Evolutionary conservation across 2,797 vertebrate genomes (phyloP).

Genomic region (Streptopelia turtur): DNA sequence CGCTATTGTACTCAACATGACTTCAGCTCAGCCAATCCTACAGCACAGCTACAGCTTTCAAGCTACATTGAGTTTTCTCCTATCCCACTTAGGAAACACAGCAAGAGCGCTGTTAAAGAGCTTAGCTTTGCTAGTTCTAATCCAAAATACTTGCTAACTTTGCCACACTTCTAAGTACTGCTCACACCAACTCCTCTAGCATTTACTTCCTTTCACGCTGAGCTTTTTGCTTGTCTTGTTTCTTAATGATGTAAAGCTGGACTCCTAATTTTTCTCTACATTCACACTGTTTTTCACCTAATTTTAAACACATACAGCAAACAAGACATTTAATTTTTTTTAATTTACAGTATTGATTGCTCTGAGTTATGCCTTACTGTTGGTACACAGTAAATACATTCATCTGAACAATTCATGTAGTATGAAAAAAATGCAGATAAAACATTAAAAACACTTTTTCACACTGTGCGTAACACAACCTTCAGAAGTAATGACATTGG

Average conservation of each 20-base stretch:
- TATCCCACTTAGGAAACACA: neutral
- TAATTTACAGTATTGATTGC: constrained; percentile 46
- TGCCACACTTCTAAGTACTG: neutral
- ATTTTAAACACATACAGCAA: constrained; percentile 27
- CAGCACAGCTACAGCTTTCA: neutral
- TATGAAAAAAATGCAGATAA: neutral
- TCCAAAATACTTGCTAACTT: neutral
- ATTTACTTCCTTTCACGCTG: rapidly evolving
- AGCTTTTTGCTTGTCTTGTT: neutral
- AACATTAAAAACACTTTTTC: constrained; percentile 18
- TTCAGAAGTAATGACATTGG: neutral
- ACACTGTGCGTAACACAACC: neutral
- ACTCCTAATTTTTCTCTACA: neutral
- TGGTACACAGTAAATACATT: constrained; percentile 55
- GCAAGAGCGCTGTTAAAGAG: neutral
- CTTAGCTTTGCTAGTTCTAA: neutral
- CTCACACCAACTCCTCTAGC: neutral
- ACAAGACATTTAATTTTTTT: constrained; percentile 10
- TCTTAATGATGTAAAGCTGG: neutral
- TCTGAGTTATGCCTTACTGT: constrained; percentile 2
- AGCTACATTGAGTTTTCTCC: neutral
- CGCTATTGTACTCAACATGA: neutral
- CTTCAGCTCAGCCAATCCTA: neutral
- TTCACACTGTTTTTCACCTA: neutral
- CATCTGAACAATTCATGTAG: constrained; percentile 17